Evolutionary conservation across 2,797 vertebrate genomes (phyloP).

Genomic region (Agapornis canus): DNA sequence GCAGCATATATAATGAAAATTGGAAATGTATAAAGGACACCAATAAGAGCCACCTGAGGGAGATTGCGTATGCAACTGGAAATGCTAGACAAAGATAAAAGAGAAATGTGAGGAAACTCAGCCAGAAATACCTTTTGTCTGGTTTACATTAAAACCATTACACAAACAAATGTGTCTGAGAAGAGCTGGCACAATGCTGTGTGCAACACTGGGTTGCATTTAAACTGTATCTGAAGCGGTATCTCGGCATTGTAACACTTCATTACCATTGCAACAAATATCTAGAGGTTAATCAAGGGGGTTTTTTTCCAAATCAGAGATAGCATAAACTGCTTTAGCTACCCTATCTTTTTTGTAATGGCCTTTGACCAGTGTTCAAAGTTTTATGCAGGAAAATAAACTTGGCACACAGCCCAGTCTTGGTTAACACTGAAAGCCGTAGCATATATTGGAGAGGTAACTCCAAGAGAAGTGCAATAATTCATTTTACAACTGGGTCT

Average conservation of each 20-base stretch:
- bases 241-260: neutral
- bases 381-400: neutral
- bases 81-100: neutral
- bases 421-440: fast-evolving
- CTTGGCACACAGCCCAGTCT: neutral
- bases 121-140: neutral
- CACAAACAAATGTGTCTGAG: neutral
- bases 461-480: neutral
- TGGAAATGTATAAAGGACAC: neutral
- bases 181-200: neutral
- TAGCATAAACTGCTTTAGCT: neutral
- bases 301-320: neutral
- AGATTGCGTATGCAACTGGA: neutral
- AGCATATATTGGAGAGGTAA: neutral
- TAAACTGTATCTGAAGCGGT: neutral
- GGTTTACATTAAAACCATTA: neutral
- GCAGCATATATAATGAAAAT: neutral
- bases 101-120: neutral
- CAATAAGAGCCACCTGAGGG: neutral
- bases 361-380: neutral
- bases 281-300: neutral
- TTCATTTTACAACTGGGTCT: neutral
- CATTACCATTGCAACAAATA: neutral
- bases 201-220: neutral
- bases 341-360: neutral